Evolutionary conservation across 2,888 invertebrate genomes (phyloP), one percentile per base, ranked within the genome.

Genomic region (Phaonia tiefii): DNA sequence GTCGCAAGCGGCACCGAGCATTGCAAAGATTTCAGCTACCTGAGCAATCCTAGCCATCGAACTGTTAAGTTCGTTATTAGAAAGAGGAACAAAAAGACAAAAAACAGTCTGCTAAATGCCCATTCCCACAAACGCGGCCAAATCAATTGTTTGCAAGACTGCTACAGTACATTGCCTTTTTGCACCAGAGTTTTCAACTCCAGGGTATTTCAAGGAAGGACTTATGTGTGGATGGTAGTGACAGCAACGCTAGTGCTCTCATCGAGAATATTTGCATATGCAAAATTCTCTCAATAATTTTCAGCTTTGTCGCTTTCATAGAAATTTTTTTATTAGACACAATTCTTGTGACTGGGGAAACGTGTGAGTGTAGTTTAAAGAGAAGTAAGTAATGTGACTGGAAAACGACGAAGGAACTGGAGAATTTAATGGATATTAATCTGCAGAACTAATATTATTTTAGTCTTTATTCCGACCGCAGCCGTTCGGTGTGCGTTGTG

Each of bases 211-310:
- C n/a, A n/a, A n/a, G n/a, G n/a, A n/a, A n/a, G n/a, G n/a, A n/a
- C n/a, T n/a, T n/a, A n/a, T n/a, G n/a, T 60, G 39, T 60, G 25
- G 26, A 56, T 60, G 44, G 26, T 31, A 22, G 66, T 51, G 39
- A 72, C 22, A 54, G 11, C 22, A 58, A 42, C 66, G 51, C 58
- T n/a, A 15, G 70, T 39, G 31, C 42, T 58, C 39, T 44, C 26
- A 26, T 25, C 31, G 42, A 22, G 49, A 31, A 60, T 74, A 76
- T 80, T 81, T 75, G 78, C 77, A 81, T 78, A 78, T 81, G 81
- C 69, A 81, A n/a, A 81, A 81, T 81, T 75, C 54, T 22, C 75
- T 81, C 56, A 77, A 77, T 77, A 77, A 81, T 69, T 77, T 75
- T 46, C 39, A 71, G 39, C 39, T 37, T 44, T 65, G 13, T 44